A percentile compares a stretch with the other conserved stretches of the same genome.
Conservation (phyloP, 1,140 invertebrate species). For the Habropoda laboriosa region DNA sequence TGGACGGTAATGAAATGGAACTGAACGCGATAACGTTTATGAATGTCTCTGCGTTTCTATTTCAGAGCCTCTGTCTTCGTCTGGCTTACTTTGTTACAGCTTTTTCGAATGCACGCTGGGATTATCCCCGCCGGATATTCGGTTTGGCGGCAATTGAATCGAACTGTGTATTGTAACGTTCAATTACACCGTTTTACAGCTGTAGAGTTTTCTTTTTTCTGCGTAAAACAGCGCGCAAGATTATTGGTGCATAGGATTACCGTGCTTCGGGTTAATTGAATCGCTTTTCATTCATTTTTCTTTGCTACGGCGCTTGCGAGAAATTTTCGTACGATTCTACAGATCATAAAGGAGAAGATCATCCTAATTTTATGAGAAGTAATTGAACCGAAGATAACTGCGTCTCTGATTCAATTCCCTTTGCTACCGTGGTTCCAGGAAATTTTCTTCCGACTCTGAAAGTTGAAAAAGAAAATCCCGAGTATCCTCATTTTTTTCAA, state of each 20-base stretch:
- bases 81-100: not conserved
- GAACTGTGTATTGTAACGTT: not conserved
- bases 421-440: too few species aligned
- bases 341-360: too few species aligned
- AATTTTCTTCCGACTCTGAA: too few species aligned
- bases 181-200: not conserved
- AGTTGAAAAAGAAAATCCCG: too few species aligned
- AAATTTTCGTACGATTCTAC: too few species aligned
- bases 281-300: not conserved
- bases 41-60: conserved; percentile 16
- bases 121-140: not conserved
- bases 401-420: too few species aligned
- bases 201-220: not conserved
- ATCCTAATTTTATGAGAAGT: too few species aligned
- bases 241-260: not conserved
- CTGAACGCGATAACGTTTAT: conserved; percentile 9
- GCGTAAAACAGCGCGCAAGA: not conserved
- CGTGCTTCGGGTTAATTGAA: not conserved
- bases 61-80: not conserved
- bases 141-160: conserved; percentile 6
- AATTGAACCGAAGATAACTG: too few species aligned
- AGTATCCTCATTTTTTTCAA: too few species aligned
- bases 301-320: too few species aligned
- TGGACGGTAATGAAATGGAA: conserved; percentile 6
- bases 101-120: not conserved